These are phyloP conservation scores for Lagocephalus sceleratus DNA, from an alignment of 2,797 vertebrate genomes.

Conservation along the genomic window DNA sequence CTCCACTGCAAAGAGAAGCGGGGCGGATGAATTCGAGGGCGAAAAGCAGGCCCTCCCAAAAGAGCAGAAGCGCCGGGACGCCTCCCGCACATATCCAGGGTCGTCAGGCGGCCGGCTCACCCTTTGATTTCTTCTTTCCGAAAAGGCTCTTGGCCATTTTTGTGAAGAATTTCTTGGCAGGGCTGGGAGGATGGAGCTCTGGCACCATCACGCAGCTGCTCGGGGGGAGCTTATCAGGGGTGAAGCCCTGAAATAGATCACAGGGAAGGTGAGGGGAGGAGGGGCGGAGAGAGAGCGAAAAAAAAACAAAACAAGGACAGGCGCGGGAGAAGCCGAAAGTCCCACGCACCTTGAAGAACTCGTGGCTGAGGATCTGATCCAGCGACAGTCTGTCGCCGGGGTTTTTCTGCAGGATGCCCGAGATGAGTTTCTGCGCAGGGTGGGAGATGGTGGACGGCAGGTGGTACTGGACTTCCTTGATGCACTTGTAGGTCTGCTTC, in stretches of 20 bases:
- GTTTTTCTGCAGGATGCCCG: conserved; percentile 85
- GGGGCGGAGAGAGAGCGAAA: conserved; percentile 16
- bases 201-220: conserved; percentile 92
- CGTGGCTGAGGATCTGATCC: conserved; percentile 93
- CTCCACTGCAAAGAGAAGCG: conserved; percentile 72
- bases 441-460: conserved; percentile 85
- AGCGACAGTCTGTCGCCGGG: conserved; percentile 88
- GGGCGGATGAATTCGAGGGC: not conserved
- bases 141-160: conserved; percentile 97
- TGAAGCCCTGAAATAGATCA: conserved; percentile 80
- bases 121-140: conserved; percentile 88
- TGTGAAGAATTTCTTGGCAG: conserved; percentile 91
- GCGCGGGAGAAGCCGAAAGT: not conserved
- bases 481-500: conserved; percentile 97
- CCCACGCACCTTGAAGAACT: conserved; percentile 91
- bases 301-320: not conserved
- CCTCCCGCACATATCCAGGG: not conserved
- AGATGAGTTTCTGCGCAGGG: conserved; percentile 89
- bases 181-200: conserved; percentile 89
- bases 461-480: conserved; percentile 92
- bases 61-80: not conserved
- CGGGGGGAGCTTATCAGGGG: conserved; percentile 90
- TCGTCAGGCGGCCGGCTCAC: conserved; percentile 62
- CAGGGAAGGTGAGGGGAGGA: not conserved
- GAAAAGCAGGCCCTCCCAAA: not conserved